These are phyloP conservation scores for Cataglyphis altisquamis DNA, from an alignment of 2,888 invertebrate genomes.

Conservation along the genomic window DNA sequence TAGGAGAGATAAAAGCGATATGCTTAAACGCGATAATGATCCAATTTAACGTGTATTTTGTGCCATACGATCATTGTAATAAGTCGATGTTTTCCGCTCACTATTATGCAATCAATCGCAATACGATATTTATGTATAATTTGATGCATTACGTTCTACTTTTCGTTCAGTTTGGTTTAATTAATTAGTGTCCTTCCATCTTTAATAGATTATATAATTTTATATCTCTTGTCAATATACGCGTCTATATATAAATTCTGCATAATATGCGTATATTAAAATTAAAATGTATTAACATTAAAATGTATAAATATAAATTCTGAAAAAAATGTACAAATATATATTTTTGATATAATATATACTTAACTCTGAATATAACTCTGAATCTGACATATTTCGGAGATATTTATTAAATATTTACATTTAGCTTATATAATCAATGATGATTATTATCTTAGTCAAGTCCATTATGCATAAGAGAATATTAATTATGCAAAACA, in stretches of 20 bases:
- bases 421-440: not conserved
- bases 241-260: not conserved
- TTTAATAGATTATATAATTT: constrained; percentile 28
- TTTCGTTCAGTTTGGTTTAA: not conserved
- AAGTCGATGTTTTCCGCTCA: not conserved
- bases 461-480: not conserved
- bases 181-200: constrained; percentile 3
- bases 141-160: constrained; percentile 7
- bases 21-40: constrained; percentile 17
- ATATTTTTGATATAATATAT: not conserved
- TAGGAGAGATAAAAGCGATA: not conserved
- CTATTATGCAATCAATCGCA: constrained; percentile 3
- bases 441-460: not conserved
- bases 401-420: not conserved
- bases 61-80: not conserved
- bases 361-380: not conserved
- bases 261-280: too few species aligned
- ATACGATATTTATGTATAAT: constrained; percentile 19
- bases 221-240: not conserved
- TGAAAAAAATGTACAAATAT: not conserved
- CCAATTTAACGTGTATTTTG: constrained; percentile 5
- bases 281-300: too few species aligned
- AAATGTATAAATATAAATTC: not conserved
- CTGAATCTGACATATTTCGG: not conserved
- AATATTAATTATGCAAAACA: not conserved